A percentile compares a stretch with the other conserved stretches of the same genome.
These are phyloP conservation scores for Chaetorhynchus papuensis DNA, from an alignment of 2,113 vertebrate species.

Conservation along the genomic window DNA sequence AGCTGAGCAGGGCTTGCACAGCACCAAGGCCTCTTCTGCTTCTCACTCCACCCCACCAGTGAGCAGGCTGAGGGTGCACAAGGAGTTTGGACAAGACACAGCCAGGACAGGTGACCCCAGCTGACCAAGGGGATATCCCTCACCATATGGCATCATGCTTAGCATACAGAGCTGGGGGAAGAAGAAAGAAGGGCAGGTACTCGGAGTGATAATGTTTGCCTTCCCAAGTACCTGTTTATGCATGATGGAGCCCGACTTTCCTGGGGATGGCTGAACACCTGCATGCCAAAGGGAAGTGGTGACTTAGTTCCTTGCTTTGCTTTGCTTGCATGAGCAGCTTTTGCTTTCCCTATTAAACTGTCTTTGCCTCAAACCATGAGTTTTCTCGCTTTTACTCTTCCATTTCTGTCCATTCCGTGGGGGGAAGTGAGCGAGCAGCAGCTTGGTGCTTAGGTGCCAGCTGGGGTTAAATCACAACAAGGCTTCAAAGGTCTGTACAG, in stretches of 20 bases:
- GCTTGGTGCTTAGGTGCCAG: rapidly evolving
- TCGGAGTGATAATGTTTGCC: rapidly evolving
- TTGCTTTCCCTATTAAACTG: neutral
- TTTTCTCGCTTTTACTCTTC: neutral
- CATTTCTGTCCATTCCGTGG: neutral
- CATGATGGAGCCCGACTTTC: neutral
- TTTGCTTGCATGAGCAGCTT: neutral
- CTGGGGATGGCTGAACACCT: neutral
- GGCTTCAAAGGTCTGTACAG: neutral
- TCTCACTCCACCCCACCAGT: neutral
- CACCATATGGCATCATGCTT: neutral
- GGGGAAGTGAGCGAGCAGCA: neutral
- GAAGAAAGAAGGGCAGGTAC: neutral
- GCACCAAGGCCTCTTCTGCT: neutral
- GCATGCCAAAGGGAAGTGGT: neutral
- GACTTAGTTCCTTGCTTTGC: neutral
- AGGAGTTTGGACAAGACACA: neutral
- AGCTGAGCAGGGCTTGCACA: neutral
- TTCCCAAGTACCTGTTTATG: neutral
- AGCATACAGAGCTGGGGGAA: neutral
- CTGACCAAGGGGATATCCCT: neutral
- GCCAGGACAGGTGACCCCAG: neutral
- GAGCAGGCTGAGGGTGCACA: neutral
- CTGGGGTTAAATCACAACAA: neutral
- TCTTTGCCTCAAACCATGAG: neutral